Evolutionary conservation across 2,797 vertebrate genomes (phyloP).

Genomic region (Ctenopoma multispine): DNA sequence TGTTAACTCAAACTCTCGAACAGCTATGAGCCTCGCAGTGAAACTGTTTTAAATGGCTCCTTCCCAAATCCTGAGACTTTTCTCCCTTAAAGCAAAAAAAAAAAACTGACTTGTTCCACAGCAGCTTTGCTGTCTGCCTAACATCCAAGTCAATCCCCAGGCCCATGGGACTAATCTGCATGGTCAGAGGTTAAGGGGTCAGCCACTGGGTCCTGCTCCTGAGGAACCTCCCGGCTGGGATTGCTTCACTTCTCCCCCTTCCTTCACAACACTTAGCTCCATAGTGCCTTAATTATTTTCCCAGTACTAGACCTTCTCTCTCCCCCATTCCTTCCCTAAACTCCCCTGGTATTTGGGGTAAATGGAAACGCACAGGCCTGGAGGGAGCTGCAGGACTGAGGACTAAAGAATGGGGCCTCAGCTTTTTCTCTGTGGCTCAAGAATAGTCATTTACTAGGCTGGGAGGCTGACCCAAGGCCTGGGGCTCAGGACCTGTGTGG

Average conservation of each 20-base stretch:
- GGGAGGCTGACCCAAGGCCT: slow-evolving; percentile 65
- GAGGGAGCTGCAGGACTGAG: slow-evolving; percentile 49
- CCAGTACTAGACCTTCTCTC: slow-evolving; percentile 3
- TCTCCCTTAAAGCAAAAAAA: background rate
- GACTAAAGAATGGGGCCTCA: slow-evolving; percentile 38
- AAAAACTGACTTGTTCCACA: slow-evolving; percentile 12
- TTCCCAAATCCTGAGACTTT: slow-evolving; percentile 1
- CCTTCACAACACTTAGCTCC: slow-evolving; percentile 63
- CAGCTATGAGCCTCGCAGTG: too few species aligned
- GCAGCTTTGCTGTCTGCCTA: slow-evolving; percentile 33
- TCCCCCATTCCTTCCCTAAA: background rate
- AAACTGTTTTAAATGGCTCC: background rate
- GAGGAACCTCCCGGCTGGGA: slow-evolving; percentile 53
- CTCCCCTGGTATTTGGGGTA: slow-evolving; percentile 60
- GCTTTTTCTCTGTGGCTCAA: slow-evolving; percentile 44
- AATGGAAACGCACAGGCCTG: slow-evolving; percentile 58
- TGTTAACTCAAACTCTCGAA: too few species aligned
- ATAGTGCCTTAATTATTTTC: slow-evolving; percentile 68
- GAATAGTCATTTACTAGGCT: slow-evolving; percentile 65
- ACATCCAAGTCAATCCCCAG: slow-evolving; percentile 21
- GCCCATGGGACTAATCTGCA: slow-evolving; percentile 76
- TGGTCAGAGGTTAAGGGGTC: slow-evolving; percentile 70
- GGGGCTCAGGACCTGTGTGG: slow-evolving; percentile 68
- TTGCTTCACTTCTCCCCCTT: slow-evolving; percentile 53
- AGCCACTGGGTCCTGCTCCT: slow-evolving; percentile 67